These are phyloP conservation scores for Varanus salvator DNA, from an alignment of 2,113 vertebrate species.

Conservation along the genomic window DNA sequence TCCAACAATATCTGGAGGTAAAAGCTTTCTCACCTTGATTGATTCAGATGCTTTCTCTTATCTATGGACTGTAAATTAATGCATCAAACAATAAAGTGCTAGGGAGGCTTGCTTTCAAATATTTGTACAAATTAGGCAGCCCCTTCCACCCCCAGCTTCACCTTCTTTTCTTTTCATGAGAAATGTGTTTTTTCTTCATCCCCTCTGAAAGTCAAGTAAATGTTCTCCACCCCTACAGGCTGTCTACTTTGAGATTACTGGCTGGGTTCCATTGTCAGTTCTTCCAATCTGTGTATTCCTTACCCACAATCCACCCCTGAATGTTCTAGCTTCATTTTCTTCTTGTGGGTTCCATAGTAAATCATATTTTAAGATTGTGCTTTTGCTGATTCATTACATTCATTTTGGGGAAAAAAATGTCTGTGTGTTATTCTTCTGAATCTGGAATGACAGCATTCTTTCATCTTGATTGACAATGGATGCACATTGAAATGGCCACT, in stretches of 20 bases:
- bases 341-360: neutral
- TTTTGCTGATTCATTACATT: neutral
- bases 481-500: neutral
- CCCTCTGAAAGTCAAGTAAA: no score
- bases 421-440: neutral
- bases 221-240: neutral
- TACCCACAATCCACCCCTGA: neutral
- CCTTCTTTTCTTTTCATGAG: neutral
- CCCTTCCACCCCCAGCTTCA: neutral
- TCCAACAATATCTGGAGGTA: neutral
- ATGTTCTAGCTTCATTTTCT: neutral
- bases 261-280: neutral
- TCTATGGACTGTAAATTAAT: neutral
- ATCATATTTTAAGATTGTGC: neutral
- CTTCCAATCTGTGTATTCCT: neutral
- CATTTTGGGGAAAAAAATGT: neutral
- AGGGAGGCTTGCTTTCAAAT: neutral
- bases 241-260: constrained; percentile 1
- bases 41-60: neutral
- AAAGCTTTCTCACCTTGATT: no score
- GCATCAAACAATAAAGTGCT: neutral
- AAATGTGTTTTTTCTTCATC: neutral
- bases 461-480: neutral
- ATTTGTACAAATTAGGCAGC: neutral
- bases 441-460: neutral